Base-by-base conservation (phyloP, 2,888 invertebrate genomes). In the Drosophila differens region DNA sequence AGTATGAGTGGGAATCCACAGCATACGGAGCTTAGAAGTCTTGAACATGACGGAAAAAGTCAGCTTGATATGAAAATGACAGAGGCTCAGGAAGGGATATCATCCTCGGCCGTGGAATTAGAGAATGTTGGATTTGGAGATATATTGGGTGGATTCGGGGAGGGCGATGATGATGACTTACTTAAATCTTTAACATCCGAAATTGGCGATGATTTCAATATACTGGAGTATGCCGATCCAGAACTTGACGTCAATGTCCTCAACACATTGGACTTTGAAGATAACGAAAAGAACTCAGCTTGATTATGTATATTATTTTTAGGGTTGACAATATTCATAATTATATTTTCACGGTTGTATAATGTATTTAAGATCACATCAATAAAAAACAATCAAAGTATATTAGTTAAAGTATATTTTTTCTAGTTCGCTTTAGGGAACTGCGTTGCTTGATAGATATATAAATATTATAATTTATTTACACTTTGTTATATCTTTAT, bases 181-280 rank as follows among this genome's bases (percentile, higher is more conserved):
- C 94, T 98, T 33, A 95, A 95, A 80, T 95, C 95, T 1, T 91
- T 95, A 49, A 94, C 95, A 89, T 97, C 97, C n/a, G 97, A 97
- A 94, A 97, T 98, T 95, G 98, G 98, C 7, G 96, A 97, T 74
- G 98, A 98, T 94, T 99, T 99, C 94, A 98, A 99, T 93, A 98
- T 99, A 89, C 94, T 99, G 77, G 98, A 98, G 93, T 99, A 98
- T 93, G 98, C 98, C 0, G 98, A 99, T 94, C 98, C 98, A 0
- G 98, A 98, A 93, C 94, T 98, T 62, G 98, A 97, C 81, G 96
- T 96, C 73, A 97, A 97, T 91, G 97, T 98, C 82, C 95, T 98
- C 64, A 97, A 98, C 92, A 96, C 96, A 70, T 94, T 98, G 61
- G 98, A 98, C 92, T 94, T 97, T 72, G 97, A 97, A 74, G 97